Evolutionary conservation across 2,113 vertebrate species (phyloP), one percentile per base, ranked within the genome.

Genomic region (Pterocles orientalis): DNA sequence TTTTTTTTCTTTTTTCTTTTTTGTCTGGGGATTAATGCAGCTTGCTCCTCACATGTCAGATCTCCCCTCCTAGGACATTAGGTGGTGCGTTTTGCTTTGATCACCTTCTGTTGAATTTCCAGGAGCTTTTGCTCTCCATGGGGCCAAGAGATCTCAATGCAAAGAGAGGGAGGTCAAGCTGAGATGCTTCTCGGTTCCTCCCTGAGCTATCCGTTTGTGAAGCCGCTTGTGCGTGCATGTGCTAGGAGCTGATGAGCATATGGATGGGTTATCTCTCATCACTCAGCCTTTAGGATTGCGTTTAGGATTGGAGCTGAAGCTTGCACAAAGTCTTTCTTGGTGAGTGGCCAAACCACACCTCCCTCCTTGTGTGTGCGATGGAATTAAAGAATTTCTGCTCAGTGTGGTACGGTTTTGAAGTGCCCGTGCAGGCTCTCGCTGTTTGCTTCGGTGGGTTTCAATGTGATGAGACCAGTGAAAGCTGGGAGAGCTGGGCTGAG

Each of bases 341-440:
- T 92, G 92, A 86, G 70, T 51, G 78, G 90, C 94, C 95, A 97
- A 96, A 97, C 96, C 96, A 95, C 95, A 94, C 94, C 96, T 95
- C 97, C 94, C 82, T 85, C 76, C 90, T 81, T 45, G 7, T 75
- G 82, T 60, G 91, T 88, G 90, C 33, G 82, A 33, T 94, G 91
- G 87, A 93, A 76, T 95, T 92, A 48, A 91, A 86, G 96, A 85
- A 69, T 88, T 93, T 56, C 90, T 60, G 94, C 92, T 78, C 69
- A 0, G 84, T 1, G 36, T 17, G 34, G 83, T 70, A 65, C 1
- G 60, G 80, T 64, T 89, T 69, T 14, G 88, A 45, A 91, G 80
- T 2, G 14, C 88, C 41, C 41, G 61, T 17, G 71, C 73, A 31
- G 60, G 66, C 91, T 94, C 80, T 24, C 17, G 72, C 87, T 58